Evolutionary conservation across 2,797 vertebrate species (phyloP), one percentile per base, ranked within the genome.

Genomic region (Pogonophryne albipinna): DNA sequence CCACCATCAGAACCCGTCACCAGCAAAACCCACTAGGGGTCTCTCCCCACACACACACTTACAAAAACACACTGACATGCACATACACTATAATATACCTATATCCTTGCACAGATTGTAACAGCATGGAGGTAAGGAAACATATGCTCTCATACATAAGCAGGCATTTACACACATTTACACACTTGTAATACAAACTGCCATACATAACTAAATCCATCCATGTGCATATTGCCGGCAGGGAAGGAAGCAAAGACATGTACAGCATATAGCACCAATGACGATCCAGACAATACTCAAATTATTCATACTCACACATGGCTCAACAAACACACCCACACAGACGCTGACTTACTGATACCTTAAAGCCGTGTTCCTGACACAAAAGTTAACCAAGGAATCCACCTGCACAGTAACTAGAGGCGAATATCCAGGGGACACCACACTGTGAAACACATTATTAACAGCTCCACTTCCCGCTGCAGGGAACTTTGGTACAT

Each of bases 401-500:
- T 82, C 71, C 71, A 80, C 84, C 87, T 83, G 81, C 84, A 76
- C 66, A 77, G 78, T 79, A 63, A 74, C 76, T 15, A 76, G 67
- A 86, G 57, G 77, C 63, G 82, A 83, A 87, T 79, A 87, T 87
- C 84, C 78, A 80, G 79, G 82, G 78, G 89, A 90, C 72, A 57
- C 38, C 78, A 84, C 71, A 79, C 83, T 91, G 86, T 70, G 85
- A 86, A 82, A 78, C 66, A 64, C 82, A 86, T 89, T 90, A 90
- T 89, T 90, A 89, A 87, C 85, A 82, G 64, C 78, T 84, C 84
- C 78, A 84, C 74, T 52, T 51, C 68, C 64, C 46, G 20, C 83
- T 72, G 69, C 72, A 78, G 86, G 73, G 76, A 79, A 66, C 79
- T 51, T 53, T 0, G 0, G 16, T 10, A 52, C 42, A 51, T 44